Evolutionary conservation across 2,113 vertebrate genomes (phyloP), one percentile per base, ranked within the genome.

Genomic region (Actenoides lindsayi): DNA sequence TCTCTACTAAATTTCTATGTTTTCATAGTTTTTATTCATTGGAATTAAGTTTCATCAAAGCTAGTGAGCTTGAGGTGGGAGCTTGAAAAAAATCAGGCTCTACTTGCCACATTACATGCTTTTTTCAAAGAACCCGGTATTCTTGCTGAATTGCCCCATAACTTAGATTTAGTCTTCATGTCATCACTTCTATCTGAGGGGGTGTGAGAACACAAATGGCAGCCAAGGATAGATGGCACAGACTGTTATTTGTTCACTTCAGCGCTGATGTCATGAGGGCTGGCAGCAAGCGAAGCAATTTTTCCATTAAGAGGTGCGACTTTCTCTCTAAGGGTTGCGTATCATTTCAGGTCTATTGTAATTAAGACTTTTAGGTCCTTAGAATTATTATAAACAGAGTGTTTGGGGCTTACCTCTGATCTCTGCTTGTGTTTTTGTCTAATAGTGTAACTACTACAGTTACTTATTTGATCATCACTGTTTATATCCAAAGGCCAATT

Each of bases 151-250:
- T 60, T 95, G 76, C 89, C 44, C 59, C 5, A 9, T 91, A 94
- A 81, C 68, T 95, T 50, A 89, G 37, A 71, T 94, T 87, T 70
- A 79, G 88, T 74, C 76, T 57, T 86, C 53, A 33, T 93, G 77
- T 93, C 89, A 86, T 76, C 90, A 48, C 76, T 83, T 95, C 57
- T 83, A 1, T 81, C 74, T 24, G 65, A 88, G 65, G 73, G 50
- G 95, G 74, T 92, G 83, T 77, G 64, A 94, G 93, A 95, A 94
- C 42, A 68, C 51, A 54, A 75, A 46, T 79, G 53, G 67, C 84
- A 90, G 86, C 92, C 88, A 92, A 87, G 33, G n/a, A 90, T 59
- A 93, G 37, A 59, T 74, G 91, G 80, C 85, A 74, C 50, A 95
- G 84, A 35, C 63, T 94, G 94, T 80, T 81, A 42, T 51, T 91